Percentiles rank a stretch among this genome's conserved stretches.
Conservation (phyloP, 1,140 invertebrate species). For the Polyergus mexicanus region DNA sequence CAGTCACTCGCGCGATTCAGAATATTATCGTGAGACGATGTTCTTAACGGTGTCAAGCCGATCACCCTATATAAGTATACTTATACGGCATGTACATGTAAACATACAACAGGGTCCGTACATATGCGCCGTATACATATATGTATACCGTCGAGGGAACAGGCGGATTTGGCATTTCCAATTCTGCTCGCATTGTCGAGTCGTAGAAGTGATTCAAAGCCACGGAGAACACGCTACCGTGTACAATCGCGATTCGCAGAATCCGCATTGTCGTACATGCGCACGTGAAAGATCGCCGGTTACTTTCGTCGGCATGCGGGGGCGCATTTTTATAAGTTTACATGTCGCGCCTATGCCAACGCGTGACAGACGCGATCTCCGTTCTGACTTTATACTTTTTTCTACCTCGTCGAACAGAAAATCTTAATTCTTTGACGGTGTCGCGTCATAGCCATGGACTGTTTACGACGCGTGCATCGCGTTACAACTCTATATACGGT, state of each 20-base stretch:
- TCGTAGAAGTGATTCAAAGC: constrained; percentile 62
- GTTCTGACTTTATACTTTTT: background rate
- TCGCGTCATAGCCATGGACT: background rate
- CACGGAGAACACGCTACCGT: constrained; percentile 44
- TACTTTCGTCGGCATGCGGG: background rate
- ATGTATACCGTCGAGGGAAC: constrained; percentile 51
- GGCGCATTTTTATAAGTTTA: constrained; percentile 46
- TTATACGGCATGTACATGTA: constrained; percentile 33
- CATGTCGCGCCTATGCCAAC: constrained; percentile 9
- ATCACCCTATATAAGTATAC: constrained; percentile 52
- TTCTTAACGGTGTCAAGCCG: background rate
- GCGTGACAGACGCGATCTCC: constrained; percentile 12
- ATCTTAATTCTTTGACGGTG: background rate
- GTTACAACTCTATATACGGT: background rate
- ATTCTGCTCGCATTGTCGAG: constrained; percentile 64
- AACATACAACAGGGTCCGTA: constrained; percentile 26
- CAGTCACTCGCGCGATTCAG: background rate
- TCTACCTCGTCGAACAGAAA: background rate
- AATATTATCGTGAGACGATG: background rate
- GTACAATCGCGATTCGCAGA: constrained; percentile 59
- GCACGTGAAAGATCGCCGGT: constrained; percentile 45
- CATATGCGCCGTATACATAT: constrained; percentile 27
- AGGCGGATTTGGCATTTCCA: constrained; percentile 69
- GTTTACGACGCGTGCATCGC: background rate
- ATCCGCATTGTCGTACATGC: constrained; percentile 50